Evolutionary conservation across 2,888 invertebrate species (phyloP).

Genomic region (Agriotes lineatus): DNA sequence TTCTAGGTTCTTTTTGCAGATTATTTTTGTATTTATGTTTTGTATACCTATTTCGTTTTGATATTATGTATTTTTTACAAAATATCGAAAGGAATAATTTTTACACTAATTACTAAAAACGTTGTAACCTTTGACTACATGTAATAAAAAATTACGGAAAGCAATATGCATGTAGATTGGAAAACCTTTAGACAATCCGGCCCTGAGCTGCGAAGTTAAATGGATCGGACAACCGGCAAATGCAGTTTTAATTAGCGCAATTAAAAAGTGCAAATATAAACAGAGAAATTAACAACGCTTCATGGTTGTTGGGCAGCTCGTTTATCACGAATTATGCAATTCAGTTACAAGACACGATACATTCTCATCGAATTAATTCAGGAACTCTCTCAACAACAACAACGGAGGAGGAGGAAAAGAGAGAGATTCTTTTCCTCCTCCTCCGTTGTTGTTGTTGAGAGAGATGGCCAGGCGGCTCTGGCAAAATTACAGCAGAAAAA

Average conservation of each 20-base stretch:
- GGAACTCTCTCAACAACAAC: background rate
- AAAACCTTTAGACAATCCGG: too few relatives aligned
- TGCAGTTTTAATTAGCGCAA: constrained; percentile 9
- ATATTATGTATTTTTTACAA: too few relatives aligned
- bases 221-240: constrained; percentile 1
- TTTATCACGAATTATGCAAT: background rate
- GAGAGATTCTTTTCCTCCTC: too few relatives aligned
- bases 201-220: too few relatives aligned
- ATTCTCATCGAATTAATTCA: background rate
- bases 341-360: background rate
- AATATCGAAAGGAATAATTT: too few relatives aligned
- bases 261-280: constrained; percentile 11
- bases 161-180: constrained; percentile 2
- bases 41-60: too few relatives aligned
- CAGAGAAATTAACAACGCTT: background rate
- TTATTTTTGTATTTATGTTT: too few relatives aligned
- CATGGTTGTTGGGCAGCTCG: background rate
- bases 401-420: too few relatives aligned
- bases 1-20: too few relatives aligned
- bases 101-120: too few relatives aligned
- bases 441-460: constrained; percentile 4
- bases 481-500: constrained; percentile 9
- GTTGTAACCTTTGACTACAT: too few relatives aligned
- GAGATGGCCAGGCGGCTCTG: background rate
- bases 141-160: too few relatives aligned